Evolutionary conservation across 2,797 vertebrate genomes (phyloP).

Genomic region (Mormyrus hasselquistii): DNA sequence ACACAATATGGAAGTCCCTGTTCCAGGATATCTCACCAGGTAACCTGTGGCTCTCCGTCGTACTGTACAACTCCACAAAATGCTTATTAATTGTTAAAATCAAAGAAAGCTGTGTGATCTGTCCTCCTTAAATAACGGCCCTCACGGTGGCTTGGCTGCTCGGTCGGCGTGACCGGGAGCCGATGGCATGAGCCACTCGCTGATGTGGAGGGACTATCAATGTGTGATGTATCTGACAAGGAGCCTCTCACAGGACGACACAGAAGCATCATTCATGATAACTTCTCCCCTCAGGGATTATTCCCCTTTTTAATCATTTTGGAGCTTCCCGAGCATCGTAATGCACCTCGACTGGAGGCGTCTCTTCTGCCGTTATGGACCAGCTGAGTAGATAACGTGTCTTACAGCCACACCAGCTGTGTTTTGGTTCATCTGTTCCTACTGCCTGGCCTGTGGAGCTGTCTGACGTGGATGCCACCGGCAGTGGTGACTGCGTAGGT

Average conservation of each 20-base stretch:
- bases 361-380: background rate
- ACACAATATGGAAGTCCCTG: slow-evolving; percentile 95
- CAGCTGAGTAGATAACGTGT: background rate
- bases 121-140: background rate
- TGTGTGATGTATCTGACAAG: background rate
- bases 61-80: background rate
- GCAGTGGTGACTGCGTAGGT: background rate
- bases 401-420: background rate
- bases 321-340: background rate
- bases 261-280: background rate
- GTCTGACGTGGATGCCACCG: background rate
- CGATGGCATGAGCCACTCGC: too few relatives aligned
- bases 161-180: background rate
- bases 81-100: background rate
- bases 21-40: slow-evolving; percentile 95
- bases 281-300: background rate
- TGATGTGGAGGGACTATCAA: background rate
- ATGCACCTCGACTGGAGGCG: background rate
- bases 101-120: background rate
- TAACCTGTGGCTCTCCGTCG: slow-evolving; percentile 42
- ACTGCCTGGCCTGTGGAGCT: background rate
- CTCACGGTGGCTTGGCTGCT: background rate
- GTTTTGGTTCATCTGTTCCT: background rate
- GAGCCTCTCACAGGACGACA: background rate
- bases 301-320: background rate